Evolutionary conservation across 2,797 vertebrate species (phyloP).

Genomic region (Cuculus canorus): DNA sequence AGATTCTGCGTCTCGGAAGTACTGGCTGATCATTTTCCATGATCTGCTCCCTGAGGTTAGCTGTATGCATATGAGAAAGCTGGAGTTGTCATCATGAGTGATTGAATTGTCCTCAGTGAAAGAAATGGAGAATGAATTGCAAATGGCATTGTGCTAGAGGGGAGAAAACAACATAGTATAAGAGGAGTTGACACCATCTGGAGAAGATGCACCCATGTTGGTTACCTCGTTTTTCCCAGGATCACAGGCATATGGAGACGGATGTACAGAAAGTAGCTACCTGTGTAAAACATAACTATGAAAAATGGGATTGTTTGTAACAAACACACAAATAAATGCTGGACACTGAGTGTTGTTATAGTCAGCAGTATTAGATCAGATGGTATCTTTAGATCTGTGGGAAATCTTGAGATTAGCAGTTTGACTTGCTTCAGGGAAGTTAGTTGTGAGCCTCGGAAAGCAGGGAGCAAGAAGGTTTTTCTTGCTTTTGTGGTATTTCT

Average conservation of each 20-base stretch:
- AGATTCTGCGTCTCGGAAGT: not conserved
- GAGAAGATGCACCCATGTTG: not conserved
- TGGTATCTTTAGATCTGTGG: not conserved
- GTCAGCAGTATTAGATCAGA: not conserved
- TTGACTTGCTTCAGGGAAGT: not conserved
- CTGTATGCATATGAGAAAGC: not conserved
- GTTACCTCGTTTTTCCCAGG: not conserved
- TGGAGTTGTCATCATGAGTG: not conserved
- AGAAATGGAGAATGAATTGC: not conserved
- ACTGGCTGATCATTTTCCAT: not conserved
- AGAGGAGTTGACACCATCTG: not conserved
- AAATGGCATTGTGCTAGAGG: not conserved
- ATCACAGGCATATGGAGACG: rapidly evolving
- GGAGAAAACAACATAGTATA: not conserved
- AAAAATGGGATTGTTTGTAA: not conserved
- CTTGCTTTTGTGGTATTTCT: not conserved
- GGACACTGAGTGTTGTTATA: not conserved
- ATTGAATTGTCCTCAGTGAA: not conserved
- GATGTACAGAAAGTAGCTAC: not conserved
- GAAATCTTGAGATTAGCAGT: not conserved
- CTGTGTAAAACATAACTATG: not conserved
- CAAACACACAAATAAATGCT: not conserved
- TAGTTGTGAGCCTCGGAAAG: not conserved
- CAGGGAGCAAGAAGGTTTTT: not conserved
- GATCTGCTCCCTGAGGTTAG: not conserved